phyloP scores from a whole-genome alignment of 2,888 invertebrate species.

The Dolichomitus sp. region DNA sequence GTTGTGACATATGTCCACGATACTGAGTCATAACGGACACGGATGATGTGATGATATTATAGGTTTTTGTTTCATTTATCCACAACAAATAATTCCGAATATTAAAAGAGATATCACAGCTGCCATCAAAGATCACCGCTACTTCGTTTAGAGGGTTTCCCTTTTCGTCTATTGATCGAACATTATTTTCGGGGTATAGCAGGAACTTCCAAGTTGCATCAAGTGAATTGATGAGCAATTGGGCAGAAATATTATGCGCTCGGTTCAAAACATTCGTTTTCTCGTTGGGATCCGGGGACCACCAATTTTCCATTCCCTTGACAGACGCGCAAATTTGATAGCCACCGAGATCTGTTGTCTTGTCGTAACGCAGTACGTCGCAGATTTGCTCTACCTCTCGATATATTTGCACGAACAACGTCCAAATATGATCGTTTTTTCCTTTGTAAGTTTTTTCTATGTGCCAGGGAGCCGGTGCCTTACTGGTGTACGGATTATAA shows the following conservation, averaged over 20 bases:
- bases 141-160: not conserved
- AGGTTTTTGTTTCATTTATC: not conserved
- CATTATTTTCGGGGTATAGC: not conserved
- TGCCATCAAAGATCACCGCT: not conserved
- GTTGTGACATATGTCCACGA: conserved; percentile 14
- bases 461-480: conserved; percentile 61
- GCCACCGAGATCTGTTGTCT: not conserved
- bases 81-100: not conserved
- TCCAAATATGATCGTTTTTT: not conserved
- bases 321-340: not conserved
- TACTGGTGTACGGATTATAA: conserved; percentile 64
- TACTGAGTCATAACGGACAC: conserved; percentile 13
- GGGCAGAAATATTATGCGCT: not conserved
- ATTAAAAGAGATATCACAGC: conserved; percentile 1
- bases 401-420: not conserved
- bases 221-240: not conserved
- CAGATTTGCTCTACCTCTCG: not conserved
- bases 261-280: not conserved
- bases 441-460: not conserved
- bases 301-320: not conserved
- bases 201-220: conserved; percentile 14
- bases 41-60: not conserved
- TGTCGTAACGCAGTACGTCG: not conserved
- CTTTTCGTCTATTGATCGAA: not conserved
- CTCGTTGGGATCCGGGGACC: not conserved